Base-by-base conservation (phyloP, 2,113 vertebrate genomes). In the Embiotoca jacksoni region DNA sequence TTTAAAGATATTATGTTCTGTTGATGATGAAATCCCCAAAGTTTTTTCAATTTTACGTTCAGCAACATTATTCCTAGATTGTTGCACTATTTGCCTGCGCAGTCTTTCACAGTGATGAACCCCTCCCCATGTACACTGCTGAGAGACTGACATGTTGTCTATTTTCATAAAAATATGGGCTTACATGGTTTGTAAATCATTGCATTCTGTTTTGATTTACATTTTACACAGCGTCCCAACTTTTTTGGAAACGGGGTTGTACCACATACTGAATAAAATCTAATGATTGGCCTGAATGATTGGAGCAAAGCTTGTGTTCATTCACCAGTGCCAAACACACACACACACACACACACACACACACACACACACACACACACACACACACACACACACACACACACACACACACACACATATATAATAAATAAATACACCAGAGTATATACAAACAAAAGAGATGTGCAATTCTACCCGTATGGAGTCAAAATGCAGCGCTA, bases 391-490 rank as follows among this genome's bases (percentile, higher is more conserved):
- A 57, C 31, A 54, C 15, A 55, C 7, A 37, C 7, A 23, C 8
- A 15, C 32, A 31, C 2, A 80, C 5, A 75, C 8, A 56, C 0
- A 36, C 4, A 50, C 23, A 23, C 5, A 75, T 10, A 56, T 0
- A 36, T 3, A 50, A 59, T 16, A 66, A 4, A 44, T 9, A 36
- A 13, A 70, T 0, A 58, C 9, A 56, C 11, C 32, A 30, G 11
- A 47, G n/a, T n/a, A 53, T 37, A 11, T 37, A 60, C 10, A 37
- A 30, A 76, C 30, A 54, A 58, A 41, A 41, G 3, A 76, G 13
- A 53, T 44, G 44, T 75, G 65, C 70, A 46, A 13, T 56, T 54
- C 57, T 0, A 78, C 50, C 23, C 78, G 57, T 39, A 36, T 60
- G 46, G 3, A 59, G 8, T 60, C 41, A 23, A 9, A 59, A 59